Conservation (phyloP, 2,888 invertebrate species). For the Lepidocyrtinus sp. region DNA sequence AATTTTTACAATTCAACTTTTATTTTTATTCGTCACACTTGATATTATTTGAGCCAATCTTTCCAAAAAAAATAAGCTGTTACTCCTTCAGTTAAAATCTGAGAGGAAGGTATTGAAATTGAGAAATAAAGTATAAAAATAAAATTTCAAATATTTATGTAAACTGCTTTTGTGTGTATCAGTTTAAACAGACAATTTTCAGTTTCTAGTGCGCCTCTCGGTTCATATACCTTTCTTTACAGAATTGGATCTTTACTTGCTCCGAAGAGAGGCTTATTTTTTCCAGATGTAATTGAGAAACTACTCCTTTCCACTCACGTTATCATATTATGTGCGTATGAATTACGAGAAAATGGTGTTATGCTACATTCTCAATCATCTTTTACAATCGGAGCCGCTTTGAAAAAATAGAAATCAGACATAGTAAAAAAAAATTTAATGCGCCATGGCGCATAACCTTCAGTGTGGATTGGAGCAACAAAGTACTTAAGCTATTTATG, state of each 20-base stretch:
- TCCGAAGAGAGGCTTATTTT: not conserved
- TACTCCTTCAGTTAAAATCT: no score
- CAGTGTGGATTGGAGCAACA: no score
- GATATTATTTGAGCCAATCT: no score
- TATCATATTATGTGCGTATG: no score
- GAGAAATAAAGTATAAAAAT: constrained; percentile 25
- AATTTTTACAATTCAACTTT: no score
- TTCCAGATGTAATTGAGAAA: constrained; percentile 34
- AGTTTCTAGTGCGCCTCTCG: not conserved
- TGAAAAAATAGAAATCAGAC: not conserved
- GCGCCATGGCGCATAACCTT: no score
- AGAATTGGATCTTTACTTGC: no score
- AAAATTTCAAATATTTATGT: constrained; percentile 52
- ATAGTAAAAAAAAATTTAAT: not conserved
- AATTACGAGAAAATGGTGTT: not conserved
- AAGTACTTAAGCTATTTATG: no score
- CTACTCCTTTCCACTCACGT: constrained; percentile 4
- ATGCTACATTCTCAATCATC: not conserved
- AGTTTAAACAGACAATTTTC: constrained; percentile 1
- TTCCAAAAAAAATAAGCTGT: no score
- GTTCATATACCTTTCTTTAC: constrained; percentile 17
- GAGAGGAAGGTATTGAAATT: constrained; percentile 39
- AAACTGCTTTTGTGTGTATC: constrained; percentile 39
- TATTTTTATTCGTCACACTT: no score
- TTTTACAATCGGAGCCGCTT: not conserved